Evolutionary conservation across 2,888 invertebrate genomes (phyloP).

Genomic region (Hirtodrosophila alboralis): DNA sequence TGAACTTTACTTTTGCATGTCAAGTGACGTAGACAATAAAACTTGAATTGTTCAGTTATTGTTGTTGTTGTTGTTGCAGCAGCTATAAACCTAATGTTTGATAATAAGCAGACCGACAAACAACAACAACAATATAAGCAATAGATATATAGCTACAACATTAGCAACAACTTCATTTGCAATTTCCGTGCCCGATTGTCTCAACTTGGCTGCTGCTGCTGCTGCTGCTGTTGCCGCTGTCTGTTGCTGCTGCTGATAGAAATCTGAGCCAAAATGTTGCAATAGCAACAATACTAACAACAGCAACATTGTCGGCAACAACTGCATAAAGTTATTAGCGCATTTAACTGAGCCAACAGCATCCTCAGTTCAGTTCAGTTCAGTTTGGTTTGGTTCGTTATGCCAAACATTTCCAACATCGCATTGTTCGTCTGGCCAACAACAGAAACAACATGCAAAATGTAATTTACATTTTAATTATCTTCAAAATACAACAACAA

Average conservation of each 20-base stretch:
- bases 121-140: slow-evolving; percentile 11
- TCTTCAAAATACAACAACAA: slow-evolving; percentile 60
- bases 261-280: slow-evolving; percentile 72
- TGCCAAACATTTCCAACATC: slow-evolving; percentile 45
- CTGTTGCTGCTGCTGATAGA: slow-evolving; percentile 54
- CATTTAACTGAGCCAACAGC: slow-evolving; percentile 73
- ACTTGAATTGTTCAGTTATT: slow-evolving; percentile 22
- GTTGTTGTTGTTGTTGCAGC: slow-evolving; percentile 18
- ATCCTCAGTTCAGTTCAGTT: slow-evolving; percentile 52
- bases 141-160: slow-evolving; percentile 13
- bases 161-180: slow-evolving; percentile 70
- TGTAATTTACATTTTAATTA: slow-evolving; percentile 80
- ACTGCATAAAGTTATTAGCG: slow-evolving; percentile 77
- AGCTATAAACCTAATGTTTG: slow-evolving; percentile 59
- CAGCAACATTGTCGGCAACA: slow-evolving; percentile 40
- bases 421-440: slow-evolving; percentile 56
- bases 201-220: slow-evolving; percentile 36
- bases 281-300: slow-evolving; percentile 47
- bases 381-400: too few species aligned
- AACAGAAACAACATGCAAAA: too few species aligned
- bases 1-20: slow-evolving; percentile 59
- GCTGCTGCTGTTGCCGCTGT: slow-evolving; percentile 15
- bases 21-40: slow-evolving; percentile 48
- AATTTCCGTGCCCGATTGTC: slow-evolving; percentile 79
- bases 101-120: too few species aligned